Conservation (phyloP, 1,140 invertebrate species). For the Sarcophaga bullata region DNA sequence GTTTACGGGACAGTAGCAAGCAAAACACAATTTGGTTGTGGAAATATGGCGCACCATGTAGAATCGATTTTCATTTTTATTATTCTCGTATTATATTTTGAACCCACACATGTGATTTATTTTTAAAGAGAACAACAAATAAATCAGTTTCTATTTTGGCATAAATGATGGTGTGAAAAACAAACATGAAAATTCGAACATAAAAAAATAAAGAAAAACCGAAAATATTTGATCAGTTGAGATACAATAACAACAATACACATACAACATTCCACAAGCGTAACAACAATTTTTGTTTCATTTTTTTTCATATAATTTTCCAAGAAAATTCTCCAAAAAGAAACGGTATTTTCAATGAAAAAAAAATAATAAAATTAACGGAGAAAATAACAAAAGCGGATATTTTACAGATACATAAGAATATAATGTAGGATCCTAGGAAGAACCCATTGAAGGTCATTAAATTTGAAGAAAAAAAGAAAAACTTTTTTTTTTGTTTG, state of each 20-base stretch:
- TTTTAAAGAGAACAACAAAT: background rate
- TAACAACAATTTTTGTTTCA: background rate
- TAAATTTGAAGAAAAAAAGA: background rate
- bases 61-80: background rate
- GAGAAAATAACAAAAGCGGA: constrained; percentile 1
- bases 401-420: constrained; percentile 10
- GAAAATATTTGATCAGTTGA: constrained; percentile 18
- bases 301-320: no score
- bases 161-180: constrained; percentile 17
- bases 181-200: constrained; percentile 11
- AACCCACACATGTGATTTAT: constrained; percentile 24
- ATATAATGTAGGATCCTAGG: background rate
- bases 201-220: background rate
- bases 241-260: background rate
- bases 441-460: constrained; percentile 11
- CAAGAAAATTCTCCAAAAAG: no score
- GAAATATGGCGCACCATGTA: background rate
- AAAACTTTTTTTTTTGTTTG: background rate
- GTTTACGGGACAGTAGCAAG: background rate
- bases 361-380: no score
- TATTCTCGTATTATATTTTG: background rate
- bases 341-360: no score
- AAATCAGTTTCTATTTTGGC: constrained; percentile 14
- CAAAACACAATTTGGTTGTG: background rate
- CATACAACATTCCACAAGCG: background rate